Evolutionary conservation across 92 coral and sea anemone species (phyloP), one percentile per base, ranked within the genome.

Genomic region (Actinostola sp.): DNA sequence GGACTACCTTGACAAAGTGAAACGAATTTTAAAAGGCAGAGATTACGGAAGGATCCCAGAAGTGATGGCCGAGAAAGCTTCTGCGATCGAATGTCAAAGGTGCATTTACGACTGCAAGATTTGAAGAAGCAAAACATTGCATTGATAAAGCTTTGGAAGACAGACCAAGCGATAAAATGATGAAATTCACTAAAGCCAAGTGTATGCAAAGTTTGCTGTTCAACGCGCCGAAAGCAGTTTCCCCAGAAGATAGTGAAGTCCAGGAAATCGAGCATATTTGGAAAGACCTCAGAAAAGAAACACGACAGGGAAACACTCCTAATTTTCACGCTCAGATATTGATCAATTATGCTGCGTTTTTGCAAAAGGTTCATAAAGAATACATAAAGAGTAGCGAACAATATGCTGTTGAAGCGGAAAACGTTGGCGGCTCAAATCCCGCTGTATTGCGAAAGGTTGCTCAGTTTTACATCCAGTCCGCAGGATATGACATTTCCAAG

Each of bases 391-490:
- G 62, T 24, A 63, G 63, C 14, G 20, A 13, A n/a, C 8, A 20
- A 34, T 69, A 51, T 54, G 75, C 28, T 7, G 75, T 51, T 24
- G 23, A 50, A 26, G 75, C 75, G 30, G 24, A 30, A 33, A 16
- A 19, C 0, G 17, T 53, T 32, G 52, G 61, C 19, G 63, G 49
- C 6, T 25, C 62, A n/a, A 34, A 52, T 38, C 42, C 52, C 1
- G 28, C 53, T 28, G 51, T 69, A 19, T 30, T 69, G 48, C 57
- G 75, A 32, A 69, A 69, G 34, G 49, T 54, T 33, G 75, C 75
- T 15, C 44, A 46, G 32, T 69, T 69, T 69, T 69, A 51, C 39
- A 33, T 20, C 7, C 20, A 6, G 8, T 69, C 63, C 10, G 75
- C 75, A 14, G 75, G 62, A 20, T 5, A 53, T 24, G 0, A 27